Base-by-base conservation (phyloP, 1,140 invertebrate species). In the Cryptotermes secundus region DNA sequence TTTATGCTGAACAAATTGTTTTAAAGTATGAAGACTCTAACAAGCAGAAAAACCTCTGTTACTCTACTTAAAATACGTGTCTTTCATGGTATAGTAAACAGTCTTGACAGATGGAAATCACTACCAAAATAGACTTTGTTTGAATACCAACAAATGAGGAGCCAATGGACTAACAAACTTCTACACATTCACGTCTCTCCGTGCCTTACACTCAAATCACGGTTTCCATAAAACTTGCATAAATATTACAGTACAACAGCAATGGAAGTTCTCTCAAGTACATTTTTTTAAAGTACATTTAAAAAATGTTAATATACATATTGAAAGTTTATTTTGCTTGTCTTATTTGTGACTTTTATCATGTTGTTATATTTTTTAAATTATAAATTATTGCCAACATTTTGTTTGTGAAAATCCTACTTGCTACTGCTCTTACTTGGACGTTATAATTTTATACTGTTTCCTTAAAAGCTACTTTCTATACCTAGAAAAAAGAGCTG, bases 311-410 rank as follows among this genome's bases (percentile, higher is more conserved):
- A 72, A 72, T n/a, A 72, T 31, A 72, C n/a, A 31, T 72, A 72
- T 72, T 72, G 59, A 72, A 72, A 72, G 26, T 72, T 72, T 31
- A 72, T n/a, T 31, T 72, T 72, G 59, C 14, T 72, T n/a, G 7
- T n/a, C 26, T 72, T 72, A 31, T n/a, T 72, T 26, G 31, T 31
- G 59, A 72, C 59, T 26, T 72, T 72, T 72, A 0, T 16, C n/a
- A 9, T 16, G 2, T 2, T 72, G 59, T 72, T 72, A 72, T 72
- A 59, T 59, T 3, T 16, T 31, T 72, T 72, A 31, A 72, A 72
- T 72, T 72, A 72, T 16, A 72, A 72, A 72, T 72, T 72, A 72
- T 72, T 72, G 59, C 59, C 59, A 72, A 72, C 59, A 72, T 26
- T 72, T 72, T 72, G 59, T 72, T 72, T 72, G 59, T 72, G 59